phyloP scores from a whole-genome alignment of 35 echinoderm and acorn worm genomes.

The Stichopus chloronotus region DNA sequence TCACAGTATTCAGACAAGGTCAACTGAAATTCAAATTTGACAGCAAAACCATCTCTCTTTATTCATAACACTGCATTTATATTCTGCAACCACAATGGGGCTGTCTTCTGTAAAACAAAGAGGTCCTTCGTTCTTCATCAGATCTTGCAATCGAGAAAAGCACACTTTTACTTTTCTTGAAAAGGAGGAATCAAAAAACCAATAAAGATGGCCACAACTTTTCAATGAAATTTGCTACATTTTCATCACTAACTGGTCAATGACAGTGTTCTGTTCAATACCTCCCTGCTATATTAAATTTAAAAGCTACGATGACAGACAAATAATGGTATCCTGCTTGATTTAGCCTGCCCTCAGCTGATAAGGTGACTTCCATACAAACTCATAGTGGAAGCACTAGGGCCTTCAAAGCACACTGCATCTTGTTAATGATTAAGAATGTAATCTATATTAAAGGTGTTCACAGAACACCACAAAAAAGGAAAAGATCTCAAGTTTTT shows the following conservation, averaged over 20 bases:
- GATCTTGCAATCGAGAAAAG: too few species aligned
- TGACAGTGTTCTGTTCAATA: not conserved
- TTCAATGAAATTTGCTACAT: not conserved
- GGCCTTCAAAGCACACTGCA: slow-evolving; percentile 10
- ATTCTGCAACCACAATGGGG: too few species aligned
- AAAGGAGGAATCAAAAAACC: too few species aligned
- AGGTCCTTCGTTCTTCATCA: too few species aligned
- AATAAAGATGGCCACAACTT: too few species aligned
- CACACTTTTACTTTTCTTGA: too few species aligned
- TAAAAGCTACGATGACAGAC: slow-evolving; percentile 5
- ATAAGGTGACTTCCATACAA: slow-evolving; percentile 29
- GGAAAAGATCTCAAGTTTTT: not conserved
- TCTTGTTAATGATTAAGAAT: not conserved
- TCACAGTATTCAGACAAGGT: too few species aligned
- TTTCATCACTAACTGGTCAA: not conserved
- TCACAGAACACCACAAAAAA: not conserved
- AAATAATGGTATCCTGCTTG: slow-evolving; percentile 24
- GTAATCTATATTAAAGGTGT: slow-evolving; percentile 18
- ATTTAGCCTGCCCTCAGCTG: not conserved
- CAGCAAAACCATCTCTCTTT: too few species aligned
- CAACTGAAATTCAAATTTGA: too few species aligned
- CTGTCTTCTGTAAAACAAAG: too few species aligned
- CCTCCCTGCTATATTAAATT: not conserved
- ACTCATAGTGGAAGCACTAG: not conserved
- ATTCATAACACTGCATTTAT: too few species aligned